Evolutionary conservation across 1,140 invertebrate species (phyloP).

Genomic region (Anoplophora glabripennis): DNA sequence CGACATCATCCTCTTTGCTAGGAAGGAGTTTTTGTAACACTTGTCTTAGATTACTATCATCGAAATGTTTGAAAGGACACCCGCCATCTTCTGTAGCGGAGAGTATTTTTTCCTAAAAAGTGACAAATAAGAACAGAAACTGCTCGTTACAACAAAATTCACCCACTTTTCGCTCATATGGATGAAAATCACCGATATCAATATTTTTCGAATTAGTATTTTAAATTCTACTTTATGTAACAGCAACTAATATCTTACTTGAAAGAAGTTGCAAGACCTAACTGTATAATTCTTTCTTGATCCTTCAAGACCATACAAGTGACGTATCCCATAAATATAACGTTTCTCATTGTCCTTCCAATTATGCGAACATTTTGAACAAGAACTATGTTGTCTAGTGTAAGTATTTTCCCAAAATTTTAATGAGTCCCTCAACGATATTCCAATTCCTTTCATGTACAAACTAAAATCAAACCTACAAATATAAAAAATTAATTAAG

Average conservation of each 20-base stretch:
- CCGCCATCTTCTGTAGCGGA: constrained; percentile 57
- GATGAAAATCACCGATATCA: too few species aligned
- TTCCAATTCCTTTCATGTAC: constrained; percentile 69
- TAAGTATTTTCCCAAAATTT: constrained; percentile 68
- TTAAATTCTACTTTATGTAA: too few species aligned
- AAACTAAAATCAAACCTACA: constrained; percentile 63
- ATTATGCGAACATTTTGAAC: constrained; percentile 57
- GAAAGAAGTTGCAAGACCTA: constrained; percentile 22
- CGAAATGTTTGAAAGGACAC: constrained; percentile 61
- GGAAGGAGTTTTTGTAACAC: constrained; percentile 29
- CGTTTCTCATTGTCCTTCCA: constrained; percentile 64
- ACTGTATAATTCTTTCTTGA: constrained; percentile 58
- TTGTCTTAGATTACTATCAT: constrained; percentile 46
- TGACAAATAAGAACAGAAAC: constrained; percentile 35
- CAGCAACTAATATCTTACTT: constrained; percentile 26
- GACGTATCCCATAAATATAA: constrained; percentile 68
- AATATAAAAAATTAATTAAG: constrained; percentile 4
- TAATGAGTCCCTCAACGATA: constrained; percentile 62
- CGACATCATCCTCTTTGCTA: constrained; percentile 11
- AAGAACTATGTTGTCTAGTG: constrained; percentile 52
- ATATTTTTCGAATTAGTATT: too few species aligned
- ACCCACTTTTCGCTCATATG: too few species aligned
- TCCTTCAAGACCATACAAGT: constrained; percentile 73
- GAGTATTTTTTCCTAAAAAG: constrained; percentile 56
- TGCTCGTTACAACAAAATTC: too few species aligned